Base-by-base conservation (phyloP, 2,888 invertebrate species). In the Leucophenga montana region DNA sequence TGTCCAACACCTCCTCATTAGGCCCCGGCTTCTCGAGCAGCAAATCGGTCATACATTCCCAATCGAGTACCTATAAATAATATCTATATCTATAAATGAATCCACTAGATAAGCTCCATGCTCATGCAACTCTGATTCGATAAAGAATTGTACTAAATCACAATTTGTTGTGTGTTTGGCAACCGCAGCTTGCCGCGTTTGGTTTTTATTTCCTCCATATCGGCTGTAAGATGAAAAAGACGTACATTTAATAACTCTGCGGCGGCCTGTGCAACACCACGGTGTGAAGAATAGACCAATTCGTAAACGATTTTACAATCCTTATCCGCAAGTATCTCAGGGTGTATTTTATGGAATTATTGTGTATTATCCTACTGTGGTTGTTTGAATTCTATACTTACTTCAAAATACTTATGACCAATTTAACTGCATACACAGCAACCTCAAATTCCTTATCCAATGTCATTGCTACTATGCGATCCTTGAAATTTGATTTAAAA, bases 11-110 rank as follows among this genome's bases (percentile, higher is more conserved):
- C 89, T 98, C 98, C 88, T 99, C 98, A 73, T 93, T 94, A 3
- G 94, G 93, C 0, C 97, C 97, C 0, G 98, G 95, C 87, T 98
- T 98, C 89, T 98, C 98, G 48, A 99, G 90, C 80, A 99, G 90
- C 80, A 99, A 90, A 90, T 99, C 99, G 0, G 97, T 98, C 99
- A 99, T 99, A 88, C 98, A 98, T 89, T 98, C 98, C 98, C 99
- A 99, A 89, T 99, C 99, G 89, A 97, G 98, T 93, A 99, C 97
- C 97, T n/a, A n/a, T n/a, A n/a, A n/a, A 99, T 99, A 68, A 95
- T 93, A 90, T 99, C 98, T 69, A 97, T 97, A 85, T 99, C 99
- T 83, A 99, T 98, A 71, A 99, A 91, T 1, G 98, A 97, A 90
- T 99, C 99, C 13, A 99, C 99, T 72, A 99, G 90, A 90, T 99